Conservation (phyloP, 2,888 invertebrate genomes). For the Clistopyga incitator region DNA sequence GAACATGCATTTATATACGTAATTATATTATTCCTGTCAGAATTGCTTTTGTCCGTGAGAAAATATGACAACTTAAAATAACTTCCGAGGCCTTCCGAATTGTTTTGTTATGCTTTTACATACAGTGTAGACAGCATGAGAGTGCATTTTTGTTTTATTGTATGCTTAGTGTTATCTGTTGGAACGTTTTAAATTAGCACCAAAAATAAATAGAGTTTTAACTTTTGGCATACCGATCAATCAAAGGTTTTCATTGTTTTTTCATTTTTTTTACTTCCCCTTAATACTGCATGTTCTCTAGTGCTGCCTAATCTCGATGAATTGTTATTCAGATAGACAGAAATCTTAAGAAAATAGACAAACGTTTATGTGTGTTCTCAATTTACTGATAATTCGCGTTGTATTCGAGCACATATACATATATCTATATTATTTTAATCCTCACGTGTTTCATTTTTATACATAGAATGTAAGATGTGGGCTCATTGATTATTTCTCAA, state of each 20-base stretch:
- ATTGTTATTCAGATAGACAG: slow-evolving; percentile 55
- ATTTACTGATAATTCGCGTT: slow-evolving; percentile 77
- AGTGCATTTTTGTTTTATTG: slow-evolving; percentile 48
- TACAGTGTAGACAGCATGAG: slow-evolving; percentile 64
- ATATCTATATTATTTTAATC: slow-evolving; percentile 76
- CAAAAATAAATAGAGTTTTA: slow-evolving; percentile 35
- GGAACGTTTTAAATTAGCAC: slow-evolving; percentile 52
- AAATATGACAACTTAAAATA: slow-evolving; percentile 72
- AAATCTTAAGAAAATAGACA: slow-evolving; percentile 77
- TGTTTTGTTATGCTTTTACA: slow-evolving; percentile 44
- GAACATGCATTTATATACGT: slow-evolving; percentile 74
- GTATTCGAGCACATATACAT: slow-evolving; percentile 77
- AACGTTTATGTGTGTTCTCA: slow-evolving; percentile 76
- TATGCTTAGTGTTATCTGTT: slow-evolving; percentile 21
- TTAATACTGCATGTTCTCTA: slow-evolving; percentile 33
- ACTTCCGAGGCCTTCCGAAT: slow-evolving; percentile 70
- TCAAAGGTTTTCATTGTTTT: neutral
- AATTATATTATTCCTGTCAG: slow-evolving; percentile 56
- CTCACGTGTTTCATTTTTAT: slow-evolving; percentile 50
- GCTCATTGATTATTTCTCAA: slow-evolving; percentile 61
- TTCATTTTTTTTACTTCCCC: neutral
- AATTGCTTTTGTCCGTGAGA: slow-evolving; percentile 60
- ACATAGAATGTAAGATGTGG: slow-evolving; percentile 59
- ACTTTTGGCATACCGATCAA: slow-evolving; percentile 29
- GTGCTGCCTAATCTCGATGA: slow-evolving; percentile 50